phyloP scores from a whole-genome alignment of 2,113 vertebrate genomes.

The Callaeas wilsoni region DNA sequence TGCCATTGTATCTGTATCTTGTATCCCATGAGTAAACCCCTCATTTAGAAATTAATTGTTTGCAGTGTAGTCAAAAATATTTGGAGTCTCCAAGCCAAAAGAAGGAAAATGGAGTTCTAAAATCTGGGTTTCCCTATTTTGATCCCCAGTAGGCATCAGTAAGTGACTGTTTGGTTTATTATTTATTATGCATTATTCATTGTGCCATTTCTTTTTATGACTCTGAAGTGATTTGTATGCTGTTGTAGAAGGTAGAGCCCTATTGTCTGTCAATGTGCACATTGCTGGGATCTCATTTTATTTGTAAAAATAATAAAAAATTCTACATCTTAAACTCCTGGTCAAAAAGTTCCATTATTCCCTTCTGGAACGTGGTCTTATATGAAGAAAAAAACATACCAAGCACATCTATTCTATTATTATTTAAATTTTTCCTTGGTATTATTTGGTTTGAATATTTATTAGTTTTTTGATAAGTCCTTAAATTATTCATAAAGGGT shows the following conservation, averaged over 20 bases:
- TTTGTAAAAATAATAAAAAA: conserved; percentile 36
- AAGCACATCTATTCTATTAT: conserved; percentile 33
- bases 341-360: conserved; percentile 28
- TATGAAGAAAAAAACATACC: conserved; percentile 8
- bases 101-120: not conserved
- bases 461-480: conserved; percentile 54
- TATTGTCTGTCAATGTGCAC: not conserved
- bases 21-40: not conserved
- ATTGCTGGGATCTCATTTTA: conserved; percentile 9
- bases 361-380: not conserved
- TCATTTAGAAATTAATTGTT: not conserved
- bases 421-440: conserved; percentile 54
- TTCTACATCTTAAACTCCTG: not conserved
- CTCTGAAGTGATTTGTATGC: conserved; percentile 23
- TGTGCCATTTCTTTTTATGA: not conserved
- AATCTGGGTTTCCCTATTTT: not conserved
- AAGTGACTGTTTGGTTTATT: not conserved
- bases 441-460: conserved; percentile 63
- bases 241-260: not conserved
- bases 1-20: not conserved
- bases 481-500: conserved; percentile 62
- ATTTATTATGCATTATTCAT: conserved; percentile 23
- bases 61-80: not conserved
- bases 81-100: not conserved
- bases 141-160: not conserved